phyloP scores from a whole-genome alignment of 2,797 vertebrate genomes.

The Tauraco hartlaubi region DNA sequence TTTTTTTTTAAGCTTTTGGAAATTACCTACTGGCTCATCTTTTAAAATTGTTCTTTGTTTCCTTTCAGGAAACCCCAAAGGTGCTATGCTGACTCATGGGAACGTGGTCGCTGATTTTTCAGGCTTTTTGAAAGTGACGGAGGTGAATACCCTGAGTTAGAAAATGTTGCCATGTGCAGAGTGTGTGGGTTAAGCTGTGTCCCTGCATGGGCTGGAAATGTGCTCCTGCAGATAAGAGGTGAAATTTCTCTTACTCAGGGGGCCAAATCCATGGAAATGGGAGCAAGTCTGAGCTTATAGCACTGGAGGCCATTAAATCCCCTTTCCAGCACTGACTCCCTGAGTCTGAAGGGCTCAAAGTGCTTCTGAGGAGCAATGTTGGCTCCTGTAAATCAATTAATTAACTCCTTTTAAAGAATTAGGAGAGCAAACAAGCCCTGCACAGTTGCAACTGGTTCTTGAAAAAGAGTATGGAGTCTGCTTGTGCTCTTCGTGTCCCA shows the following conservation, averaged over 20 bases:
- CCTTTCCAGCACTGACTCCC: not conserved
- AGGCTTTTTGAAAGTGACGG: slow-evolving; percentile 97
- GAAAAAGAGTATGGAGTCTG: not conserved
- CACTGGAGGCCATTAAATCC: not conserved
- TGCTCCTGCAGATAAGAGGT: not conserved
- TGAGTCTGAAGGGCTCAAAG: not conserved
- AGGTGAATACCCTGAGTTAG: slow-evolving; percentile 85
- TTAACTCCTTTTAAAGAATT: not conserved
- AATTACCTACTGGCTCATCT: not conserved
- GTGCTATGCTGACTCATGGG: slow-evolving; percentile 98
- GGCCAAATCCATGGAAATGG: not conserved
- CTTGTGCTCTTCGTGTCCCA: not conserved
- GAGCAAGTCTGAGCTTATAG: not conserved
- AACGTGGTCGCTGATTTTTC: slow-evolving; percentile 98
- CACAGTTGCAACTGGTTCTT: not conserved
- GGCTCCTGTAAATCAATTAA: not conserved
- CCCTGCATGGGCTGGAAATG: not conserved
- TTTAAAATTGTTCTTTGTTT: not conserved
- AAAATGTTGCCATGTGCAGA: not conserved
- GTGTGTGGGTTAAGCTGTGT: not conserved
- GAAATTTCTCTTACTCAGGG: not conserved
- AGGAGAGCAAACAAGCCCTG: not conserved
- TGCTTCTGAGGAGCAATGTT: not conserved
- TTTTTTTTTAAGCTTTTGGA: not conserved
- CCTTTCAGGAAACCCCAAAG: slow-evolving; percentile 94